Conservation (phyloP, 1,140 invertebrate species). For the Artemia franciscana region DNA sequence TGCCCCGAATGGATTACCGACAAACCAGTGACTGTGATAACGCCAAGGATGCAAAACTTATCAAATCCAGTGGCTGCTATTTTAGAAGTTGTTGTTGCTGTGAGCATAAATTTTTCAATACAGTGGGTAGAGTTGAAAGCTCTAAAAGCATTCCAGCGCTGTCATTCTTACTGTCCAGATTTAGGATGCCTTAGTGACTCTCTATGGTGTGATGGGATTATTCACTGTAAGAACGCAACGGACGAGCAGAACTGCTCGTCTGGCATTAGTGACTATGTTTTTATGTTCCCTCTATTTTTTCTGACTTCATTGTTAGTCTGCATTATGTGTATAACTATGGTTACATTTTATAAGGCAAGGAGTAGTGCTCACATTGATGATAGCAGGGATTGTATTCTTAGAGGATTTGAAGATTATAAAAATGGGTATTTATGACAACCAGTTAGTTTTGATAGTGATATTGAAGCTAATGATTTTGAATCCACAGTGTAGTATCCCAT, state of each 20-base stretch:
- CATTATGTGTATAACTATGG: background rate
- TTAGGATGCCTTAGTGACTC: background rate
- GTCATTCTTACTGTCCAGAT: background rate
- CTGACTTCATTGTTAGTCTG: background rate
- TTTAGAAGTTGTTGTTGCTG: background rate
- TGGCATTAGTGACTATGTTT: background rate
- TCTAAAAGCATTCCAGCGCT: background rate
- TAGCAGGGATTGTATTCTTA: background rate
- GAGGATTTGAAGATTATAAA: background rate
- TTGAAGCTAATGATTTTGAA: background rate
- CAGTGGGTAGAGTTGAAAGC: background rate
- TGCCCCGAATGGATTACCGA: background rate
- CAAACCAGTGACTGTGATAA: background rate
- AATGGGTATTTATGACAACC: background rate
- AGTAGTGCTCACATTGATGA: background rate
- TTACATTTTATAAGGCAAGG: background rate
- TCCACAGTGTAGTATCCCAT: background rate
- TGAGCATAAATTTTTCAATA: background rate
- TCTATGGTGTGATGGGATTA: background rate
- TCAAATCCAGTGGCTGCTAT: background rate
- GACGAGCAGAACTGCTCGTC: background rate
- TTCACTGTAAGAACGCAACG: background rate
- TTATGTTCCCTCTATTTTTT: background rate
- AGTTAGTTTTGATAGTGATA: background rate
- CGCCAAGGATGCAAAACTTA: background rate